These are phyloP conservation scores for Didymodactylos carnosus DNA, from an alignment of 2,888 invertebrate genomes.

Conservation along the genomic window DNA sequence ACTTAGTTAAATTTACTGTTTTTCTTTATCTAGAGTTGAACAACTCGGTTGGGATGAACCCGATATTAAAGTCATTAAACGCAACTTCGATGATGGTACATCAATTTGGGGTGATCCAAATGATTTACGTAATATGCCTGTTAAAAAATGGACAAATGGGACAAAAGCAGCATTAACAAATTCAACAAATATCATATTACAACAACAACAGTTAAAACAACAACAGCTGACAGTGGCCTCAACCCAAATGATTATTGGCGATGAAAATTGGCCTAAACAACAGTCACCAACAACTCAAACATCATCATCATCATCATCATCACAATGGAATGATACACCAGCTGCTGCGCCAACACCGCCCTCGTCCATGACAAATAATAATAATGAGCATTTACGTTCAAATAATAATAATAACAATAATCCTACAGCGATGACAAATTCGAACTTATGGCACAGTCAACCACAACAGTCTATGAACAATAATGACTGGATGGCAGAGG, in stretches of 20 bases:
- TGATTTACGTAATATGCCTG: background rate
- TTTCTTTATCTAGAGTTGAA: too few relatives aligned
- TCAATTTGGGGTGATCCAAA: slow-evolving; percentile 12
- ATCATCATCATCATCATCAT: background rate
- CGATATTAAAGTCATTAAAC: slow-evolving; percentile 2
- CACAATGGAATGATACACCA: slow-evolving; percentile 5
- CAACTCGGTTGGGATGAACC: slow-evolving; percentile 13
- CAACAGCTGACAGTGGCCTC: background rate
- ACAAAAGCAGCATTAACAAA: slow-evolving; percentile 2
- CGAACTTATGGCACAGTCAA: slow-evolving; percentile 1
- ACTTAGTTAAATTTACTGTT: too few relatives aligned
- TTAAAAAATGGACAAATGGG: slow-evolving; percentile 8
- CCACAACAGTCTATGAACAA: background rate
- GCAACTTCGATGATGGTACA: slow-evolving; percentile 11
- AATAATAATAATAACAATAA: background rate
- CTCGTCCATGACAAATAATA: background rate
- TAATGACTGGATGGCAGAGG: slow-evolving; percentile 1
- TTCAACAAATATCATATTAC: background rate
- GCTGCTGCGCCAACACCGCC: background rate
- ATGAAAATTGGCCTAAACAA: background rate
- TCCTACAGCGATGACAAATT: background rate
- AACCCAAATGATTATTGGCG: background rate
- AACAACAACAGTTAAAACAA: background rate
- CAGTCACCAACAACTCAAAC: background rate
- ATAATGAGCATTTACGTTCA: background rate